Percentiles rank a stretch among this genome's conserved stretches.
These are phyloP conservation scores for Colius striatus DNA, from an alignment of 2,113 vertebrate species.

Conservation along the genomic window DNA sequence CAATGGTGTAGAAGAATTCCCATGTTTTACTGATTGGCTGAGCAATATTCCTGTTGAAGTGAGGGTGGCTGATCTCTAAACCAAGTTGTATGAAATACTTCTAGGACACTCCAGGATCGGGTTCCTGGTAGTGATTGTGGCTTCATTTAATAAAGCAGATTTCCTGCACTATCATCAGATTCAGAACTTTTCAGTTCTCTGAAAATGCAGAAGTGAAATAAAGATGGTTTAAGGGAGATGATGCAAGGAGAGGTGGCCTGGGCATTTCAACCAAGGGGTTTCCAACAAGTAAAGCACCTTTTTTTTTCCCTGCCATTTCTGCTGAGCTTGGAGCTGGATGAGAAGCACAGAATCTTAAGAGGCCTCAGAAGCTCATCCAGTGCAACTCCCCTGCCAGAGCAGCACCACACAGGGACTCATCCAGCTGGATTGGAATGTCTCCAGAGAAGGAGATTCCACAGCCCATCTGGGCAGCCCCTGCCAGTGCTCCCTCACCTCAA, in stretches of 20 bases:
- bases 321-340: neutral
- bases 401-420: no score
- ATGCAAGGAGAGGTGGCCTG: neutral
- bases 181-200: neutral
- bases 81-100: neutral
- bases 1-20: neutral
- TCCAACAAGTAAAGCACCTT: fast-evolving
- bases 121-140: neutral
- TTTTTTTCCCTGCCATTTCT: neutral
- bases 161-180: neutral
- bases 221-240: neutral
- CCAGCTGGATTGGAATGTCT: no score
- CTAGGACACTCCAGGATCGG: neutral
- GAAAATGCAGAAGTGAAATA: neutral
- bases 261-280: neutral
- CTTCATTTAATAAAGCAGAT: neutral
- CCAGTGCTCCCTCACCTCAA: no score
- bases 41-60: neutral
- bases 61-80: neutral
- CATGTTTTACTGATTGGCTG: neutral
- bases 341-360: no score
- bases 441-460: no score
- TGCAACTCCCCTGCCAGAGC: no score
- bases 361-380: no score
- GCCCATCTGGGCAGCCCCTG: no score